Conservation (phyloP, 2,797 vertebrate genomes). For the Pteropus rufus region DNA sequence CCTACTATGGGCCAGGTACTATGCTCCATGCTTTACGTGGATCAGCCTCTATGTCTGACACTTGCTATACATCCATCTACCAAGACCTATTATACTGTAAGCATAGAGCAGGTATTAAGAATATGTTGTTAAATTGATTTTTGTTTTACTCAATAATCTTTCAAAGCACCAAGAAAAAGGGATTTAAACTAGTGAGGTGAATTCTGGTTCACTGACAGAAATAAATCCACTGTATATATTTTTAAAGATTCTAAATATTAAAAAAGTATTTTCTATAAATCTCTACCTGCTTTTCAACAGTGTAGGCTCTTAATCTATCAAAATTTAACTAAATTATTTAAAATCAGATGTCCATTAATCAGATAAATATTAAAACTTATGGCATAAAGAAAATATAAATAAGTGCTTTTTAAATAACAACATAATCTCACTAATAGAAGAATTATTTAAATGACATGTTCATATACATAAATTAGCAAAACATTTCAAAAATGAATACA, state of each 20-base stretch:
- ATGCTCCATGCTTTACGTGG: background rate
- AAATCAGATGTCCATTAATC: background rate
- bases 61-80: background rate
- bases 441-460: background rate
- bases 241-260: background rate
- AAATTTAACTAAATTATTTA: constrained; percentile 41
- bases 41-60: background rate
- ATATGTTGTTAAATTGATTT: background rate
- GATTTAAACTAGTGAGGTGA: background rate
- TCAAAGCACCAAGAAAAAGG: background rate
- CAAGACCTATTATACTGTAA: background rate
- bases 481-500: background rate
- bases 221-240: background rate
- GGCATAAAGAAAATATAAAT: constrained; percentile 22
- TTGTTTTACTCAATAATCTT: background rate
- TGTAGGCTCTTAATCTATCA: background rate
- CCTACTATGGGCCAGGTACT: background rate
- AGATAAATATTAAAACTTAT: constrained; percentile 18
- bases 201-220: background rate
- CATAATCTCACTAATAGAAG: background rate
- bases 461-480: background rate
- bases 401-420: background rate
- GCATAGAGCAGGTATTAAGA: background rate
- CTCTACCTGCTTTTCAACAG: background rate
- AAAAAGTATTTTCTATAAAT: constrained; percentile 4